Conservation (phyloP, 2,113 vertebrate genomes). For the Poicephalus gulielmi region DNA sequence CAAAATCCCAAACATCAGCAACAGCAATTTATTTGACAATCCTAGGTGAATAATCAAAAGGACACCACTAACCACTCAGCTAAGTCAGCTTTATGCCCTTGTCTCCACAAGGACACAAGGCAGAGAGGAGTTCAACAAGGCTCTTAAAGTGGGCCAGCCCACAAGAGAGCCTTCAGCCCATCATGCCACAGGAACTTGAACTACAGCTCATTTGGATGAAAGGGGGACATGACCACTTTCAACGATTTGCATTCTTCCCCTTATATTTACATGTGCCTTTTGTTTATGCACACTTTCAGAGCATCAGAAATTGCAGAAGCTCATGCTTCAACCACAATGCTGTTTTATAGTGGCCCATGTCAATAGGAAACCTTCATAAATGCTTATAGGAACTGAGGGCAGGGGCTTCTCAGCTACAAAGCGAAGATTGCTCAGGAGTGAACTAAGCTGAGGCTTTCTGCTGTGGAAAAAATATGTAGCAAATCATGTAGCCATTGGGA, state of each 20-base stretch:
- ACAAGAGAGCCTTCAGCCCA: not conserved
- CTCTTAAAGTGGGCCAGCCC: not conserved
- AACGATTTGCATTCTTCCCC: not conserved
- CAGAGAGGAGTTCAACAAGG: not conserved
- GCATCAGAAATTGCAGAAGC: not conserved
- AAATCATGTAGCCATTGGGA: not conserved
- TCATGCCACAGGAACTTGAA: not conserved
- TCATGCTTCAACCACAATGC: not conserved
- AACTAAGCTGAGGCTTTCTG: not conserved
- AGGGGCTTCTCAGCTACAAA: not conserved
- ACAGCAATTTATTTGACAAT: conserved; percentile 12
- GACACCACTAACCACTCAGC: not conserved
- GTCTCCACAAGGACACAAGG: not conserved
- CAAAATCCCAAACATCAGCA: not conserved
- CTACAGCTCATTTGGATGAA: not conserved
- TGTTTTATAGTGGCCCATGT: not conserved
- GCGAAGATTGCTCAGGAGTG: fast-evolving
- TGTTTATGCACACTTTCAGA: not conserved
- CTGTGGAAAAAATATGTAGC: not conserved
- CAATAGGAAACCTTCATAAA: not conserved
- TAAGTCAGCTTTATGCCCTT: not conserved
- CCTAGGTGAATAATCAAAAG: not conserved
- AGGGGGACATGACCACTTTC: fast-evolving
- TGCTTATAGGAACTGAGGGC: not conserved
- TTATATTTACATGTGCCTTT: not conserved